Percentiles rank a stretch among this genome's conserved stretches.
Conservation (phyloP, 2,113 vertebrate species). For the Mesocricetus auratus region DNA sequence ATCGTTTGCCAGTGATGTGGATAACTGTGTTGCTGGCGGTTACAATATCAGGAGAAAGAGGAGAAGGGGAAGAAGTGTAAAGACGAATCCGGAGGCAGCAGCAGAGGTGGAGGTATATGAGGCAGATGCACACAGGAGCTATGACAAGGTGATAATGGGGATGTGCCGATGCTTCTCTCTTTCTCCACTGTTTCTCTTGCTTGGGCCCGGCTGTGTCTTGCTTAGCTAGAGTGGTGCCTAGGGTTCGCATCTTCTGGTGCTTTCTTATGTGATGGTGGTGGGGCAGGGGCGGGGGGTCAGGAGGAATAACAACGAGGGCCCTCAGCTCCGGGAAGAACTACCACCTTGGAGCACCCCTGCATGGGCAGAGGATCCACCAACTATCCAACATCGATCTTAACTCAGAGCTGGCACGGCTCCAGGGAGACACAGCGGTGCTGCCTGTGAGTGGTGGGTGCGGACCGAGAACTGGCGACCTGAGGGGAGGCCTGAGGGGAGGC, state of each 20-base stretch:
- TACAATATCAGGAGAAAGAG: background rate
- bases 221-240: background rate
- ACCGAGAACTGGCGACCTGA: background rate
- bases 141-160: background rate
- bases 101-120: background rate
- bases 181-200: background rate
- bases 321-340: background rate
- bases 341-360: background rate
- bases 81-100: background rate
- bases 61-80: too few relatives aligned
- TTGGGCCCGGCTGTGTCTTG: background rate
- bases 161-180: background rate
- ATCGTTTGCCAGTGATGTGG: background rate
- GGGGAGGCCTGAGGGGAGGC: background rate
- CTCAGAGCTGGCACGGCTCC: background rate
- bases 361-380: background rate
- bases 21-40: background rate
- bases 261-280: background rate
- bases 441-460: background rate
- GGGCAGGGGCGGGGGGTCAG: background rate
- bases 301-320: background rate
- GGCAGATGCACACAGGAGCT: background rate
- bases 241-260: background rate
- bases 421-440: background rate
- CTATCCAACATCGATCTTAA: background rate